Base-by-base conservation (phyloP, 1,140 invertebrate genomes). In the Lysiphlebus fabarum region DNA sequence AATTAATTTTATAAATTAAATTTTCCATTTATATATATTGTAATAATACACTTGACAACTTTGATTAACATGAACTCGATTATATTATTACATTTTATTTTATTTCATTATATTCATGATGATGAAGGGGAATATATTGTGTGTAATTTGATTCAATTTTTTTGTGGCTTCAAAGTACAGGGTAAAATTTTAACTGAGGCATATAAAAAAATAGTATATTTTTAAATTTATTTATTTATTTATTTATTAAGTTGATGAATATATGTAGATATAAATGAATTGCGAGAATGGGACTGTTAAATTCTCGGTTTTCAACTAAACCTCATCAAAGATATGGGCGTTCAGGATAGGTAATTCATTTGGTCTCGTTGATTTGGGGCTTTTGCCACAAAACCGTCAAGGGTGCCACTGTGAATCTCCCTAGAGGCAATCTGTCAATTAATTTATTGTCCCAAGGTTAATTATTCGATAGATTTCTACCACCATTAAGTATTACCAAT, bases 401-500 rank as follows among this genome's bases (percentile, higher is more conserved):
- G 8, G 12, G 14, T 7, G 11, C 49, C 38, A 36, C 34, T 51
- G 49, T 51, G 36, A 51, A 37, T 36, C 49, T 51, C 49, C 49
- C 49, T 34, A 37, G 49, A 36, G 49, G 49, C 49, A 51, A 51
- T 51, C 49, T 51, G 12, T 34, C 49, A 51, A 51, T 51, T 51
- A 51, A 51, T 51, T 51, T 51, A 51, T 51, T n/a, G 49, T 38
- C 36, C 49, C 49, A 51, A 51, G 49, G 49, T 51, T 51, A 51
- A 51, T 51, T 51, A 51, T 51, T 51, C 49, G 49, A 51, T 51
- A 51, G 49, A 51, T 51, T 51, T 26, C 49, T n/a, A 51, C 49
- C 49, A 36, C 49, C 17, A 26, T 26, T 26, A 26, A 26, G 17
- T 26, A 26, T 26, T 26, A 26, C 17, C 17, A 26, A 26, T 26